These are phyloP conservation scores for Tokudaia muenninki DNA, from an alignment of 2,797 vertebrate genomes.

Conservation along the genomic window DNA sequence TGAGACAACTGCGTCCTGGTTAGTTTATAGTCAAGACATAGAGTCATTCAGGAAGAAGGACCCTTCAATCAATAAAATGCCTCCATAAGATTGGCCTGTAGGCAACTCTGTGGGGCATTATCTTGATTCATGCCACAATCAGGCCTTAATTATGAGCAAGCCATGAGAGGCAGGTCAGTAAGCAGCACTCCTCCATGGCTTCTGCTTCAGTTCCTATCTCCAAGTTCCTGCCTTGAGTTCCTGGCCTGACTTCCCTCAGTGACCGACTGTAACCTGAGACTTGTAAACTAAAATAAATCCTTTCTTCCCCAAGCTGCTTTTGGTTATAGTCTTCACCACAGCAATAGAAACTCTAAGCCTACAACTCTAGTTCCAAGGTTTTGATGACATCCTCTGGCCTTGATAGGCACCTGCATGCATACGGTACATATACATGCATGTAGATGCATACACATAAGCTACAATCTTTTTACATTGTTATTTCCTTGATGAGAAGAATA, in stretches of 20 bases:
- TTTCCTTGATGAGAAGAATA: slow-evolving; percentile 10
- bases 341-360: not conserved
- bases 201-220: not conserved
- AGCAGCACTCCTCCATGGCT: not conserved
- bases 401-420: not conserved
- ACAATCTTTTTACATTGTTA: not conserved
- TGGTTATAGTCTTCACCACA: not conserved
- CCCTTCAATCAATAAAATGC: not conserved
- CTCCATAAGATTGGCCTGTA: not conserved
- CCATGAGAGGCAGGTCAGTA: not conserved
- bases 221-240: not conserved
- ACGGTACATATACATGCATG: not conserved
- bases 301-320: not conserved
- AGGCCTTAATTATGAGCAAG: not conserved
- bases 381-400: not conserved
- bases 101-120: not conserved
- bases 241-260: no score
- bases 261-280: not conserved
- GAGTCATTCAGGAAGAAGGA: not conserved
- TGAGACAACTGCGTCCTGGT: not conserved
- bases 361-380: not conserved
- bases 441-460: not conserved
- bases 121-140: not conserved
- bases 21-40: not conserved
- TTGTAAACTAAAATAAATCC: not conserved